Evolutionary conservation across 2,113 vertebrate genomes (phyloP), one percentile per base, ranked within the genome.

Genomic region (Enhydra lutris): DNA sequence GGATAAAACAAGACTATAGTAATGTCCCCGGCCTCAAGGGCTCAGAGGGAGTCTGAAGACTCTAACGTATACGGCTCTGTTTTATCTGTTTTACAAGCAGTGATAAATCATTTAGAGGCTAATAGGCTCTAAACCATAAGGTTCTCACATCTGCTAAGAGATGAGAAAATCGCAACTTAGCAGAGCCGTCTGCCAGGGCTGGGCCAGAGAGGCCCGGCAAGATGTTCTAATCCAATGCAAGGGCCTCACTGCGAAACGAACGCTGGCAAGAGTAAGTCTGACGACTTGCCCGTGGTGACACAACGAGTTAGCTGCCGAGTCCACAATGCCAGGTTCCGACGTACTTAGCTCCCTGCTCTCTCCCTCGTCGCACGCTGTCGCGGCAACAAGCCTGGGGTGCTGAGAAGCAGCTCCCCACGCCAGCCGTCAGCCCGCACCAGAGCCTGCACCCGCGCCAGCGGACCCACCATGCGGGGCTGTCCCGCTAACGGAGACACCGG

Each of bases 401-500:
- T 8, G 20, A 12, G 74, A 65, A 36, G 67, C 80, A 18, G 57
- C 59, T 29, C 36, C 23, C 50, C 29, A 29, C 59, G 24, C 29
- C 39, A 34, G 31, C 5, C 34, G 59, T 39, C 34, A 79, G 23
- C 36, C 76, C 21, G 34, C 20, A 61, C 50, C 50, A 52, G 26
- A 39, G 36, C 14, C 61, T 74, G 47, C 52, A 52, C 92, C 94
- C 15, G n/a, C 79, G 9, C 29, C 63, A 61, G 47, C n/a, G 9
- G 36, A 63, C 36, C 69, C 61, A 69, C 85, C 76, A 78, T 47
- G 89, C 89, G 86, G 89, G 93, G 91, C 52, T 94, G 21, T 59
- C 57, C 63, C 31, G 97, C 90, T 96, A 96, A 97, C 95, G 96
- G 47, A 97, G 97, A 83, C 78, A 96, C 45, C 85, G 50, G 65